These are phyloP conservation scores for Prunella fulvescens DNA, from an alignment of 2,113 vertebrate genomes.

Conservation along the genomic window DNA sequence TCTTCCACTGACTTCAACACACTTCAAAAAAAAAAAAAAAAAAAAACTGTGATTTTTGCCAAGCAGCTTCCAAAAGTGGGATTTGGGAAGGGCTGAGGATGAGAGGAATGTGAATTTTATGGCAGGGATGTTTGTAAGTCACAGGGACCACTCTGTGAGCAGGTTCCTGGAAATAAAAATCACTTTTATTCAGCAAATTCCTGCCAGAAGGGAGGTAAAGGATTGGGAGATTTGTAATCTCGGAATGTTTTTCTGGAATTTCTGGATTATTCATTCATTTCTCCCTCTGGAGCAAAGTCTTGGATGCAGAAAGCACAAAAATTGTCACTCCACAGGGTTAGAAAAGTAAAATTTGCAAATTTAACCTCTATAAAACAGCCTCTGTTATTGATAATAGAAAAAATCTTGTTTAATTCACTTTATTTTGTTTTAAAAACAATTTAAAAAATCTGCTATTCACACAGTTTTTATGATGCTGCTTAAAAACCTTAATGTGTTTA, in stretches of 20 bases:
- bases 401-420: too few relatives aligned
- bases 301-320: background rate
- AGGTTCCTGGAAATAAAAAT: background rate
- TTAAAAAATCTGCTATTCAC: background rate
- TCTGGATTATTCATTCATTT: background rate
- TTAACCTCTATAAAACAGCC: background rate
- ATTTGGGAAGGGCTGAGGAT: background rate
- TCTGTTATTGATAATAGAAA: background rate
- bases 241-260: background rate
- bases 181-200: background rate
- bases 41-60: background rate
- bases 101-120: accelerated
- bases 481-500: background rate
- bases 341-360: background rate
- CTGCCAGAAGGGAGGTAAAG: background rate
- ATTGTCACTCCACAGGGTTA: background rate
- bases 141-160: accelerated
- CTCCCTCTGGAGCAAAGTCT: background rate
- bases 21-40: background rate
- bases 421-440: background rate
- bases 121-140: accelerated
- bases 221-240: accelerated
- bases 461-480: background rate
- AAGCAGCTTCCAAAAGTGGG: background rate
- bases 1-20: background rate